phyloP scores from a whole-genome alignment of 35 echinoderm and acorn worm species.

The Holothuria glaberrima region DNA sequence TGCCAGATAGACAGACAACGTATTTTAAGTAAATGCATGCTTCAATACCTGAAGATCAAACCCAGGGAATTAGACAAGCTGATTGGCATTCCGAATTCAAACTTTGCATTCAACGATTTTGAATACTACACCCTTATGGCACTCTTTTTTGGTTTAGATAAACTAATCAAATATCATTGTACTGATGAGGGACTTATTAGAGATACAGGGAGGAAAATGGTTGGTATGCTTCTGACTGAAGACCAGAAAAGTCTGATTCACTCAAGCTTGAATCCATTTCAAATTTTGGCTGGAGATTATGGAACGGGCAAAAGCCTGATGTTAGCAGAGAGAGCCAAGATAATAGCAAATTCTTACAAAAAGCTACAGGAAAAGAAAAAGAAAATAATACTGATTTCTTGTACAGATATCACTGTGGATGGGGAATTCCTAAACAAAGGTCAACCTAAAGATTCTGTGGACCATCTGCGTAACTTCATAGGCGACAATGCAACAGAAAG shows the following conservation, averaged over 20 bases:
- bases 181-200: not conserved
- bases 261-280: not conserved
- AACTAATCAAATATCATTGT: not conserved
- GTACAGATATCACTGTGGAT: conserved; percentile 39
- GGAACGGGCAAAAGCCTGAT: conserved; percentile 46
- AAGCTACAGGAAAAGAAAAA: not conserved
- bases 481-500: not conserved
- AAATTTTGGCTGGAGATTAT: conserved; percentile 18
- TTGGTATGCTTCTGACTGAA: not conserved
- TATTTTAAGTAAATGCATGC: not conserved
- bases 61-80: not conserved
- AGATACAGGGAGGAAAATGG: not conserved
- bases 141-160: not conserved
- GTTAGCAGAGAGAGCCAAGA: not conserved
- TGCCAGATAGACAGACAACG: not conserved
- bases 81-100: not conserved
- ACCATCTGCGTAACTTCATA: not conserved
- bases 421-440: not conserved
- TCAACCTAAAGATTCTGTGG: not conserved
- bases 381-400: conserved; percentile 18
- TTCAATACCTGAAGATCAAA: not conserved
- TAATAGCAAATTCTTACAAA: not conserved
- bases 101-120: not conserved
- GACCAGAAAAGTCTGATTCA: not conserved
- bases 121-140: not conserved